A percentile compares a stretch with the other conserved stretches of the same genome.
Evolutionary conservation across 2,888 invertebrate species (phyloP).

Genomic region (Dendrolimus pini): DNA sequence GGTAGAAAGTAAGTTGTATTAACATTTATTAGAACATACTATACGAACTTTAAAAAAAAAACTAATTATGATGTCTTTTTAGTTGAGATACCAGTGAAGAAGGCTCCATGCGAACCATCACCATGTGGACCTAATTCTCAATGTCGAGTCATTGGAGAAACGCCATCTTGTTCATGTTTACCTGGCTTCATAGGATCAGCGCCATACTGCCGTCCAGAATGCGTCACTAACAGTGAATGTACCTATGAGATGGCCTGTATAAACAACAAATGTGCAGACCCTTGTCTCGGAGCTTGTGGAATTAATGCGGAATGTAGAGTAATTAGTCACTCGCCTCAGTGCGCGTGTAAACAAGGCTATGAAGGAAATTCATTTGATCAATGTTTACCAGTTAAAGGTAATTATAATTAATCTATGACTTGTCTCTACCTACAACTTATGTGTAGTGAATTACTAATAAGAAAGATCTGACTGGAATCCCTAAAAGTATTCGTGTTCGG

Average conservation of each 20-base stretch:
- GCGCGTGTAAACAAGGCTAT: constrained; percentile 82
- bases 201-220: constrained; percentile 88
- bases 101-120: constrained; percentile 79
- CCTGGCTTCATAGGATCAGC: constrained; percentile 84
- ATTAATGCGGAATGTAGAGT: constrained; percentile 85
- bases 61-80: constrained; percentile 2
- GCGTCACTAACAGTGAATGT: constrained; percentile 89
- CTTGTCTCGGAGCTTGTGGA: constrained; percentile 89
- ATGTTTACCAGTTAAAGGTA: constrained; percentile 70
- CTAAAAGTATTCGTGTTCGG: background rate
- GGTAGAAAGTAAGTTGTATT: constrained; percentile 38
- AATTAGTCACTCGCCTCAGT: constrained; percentile 90
- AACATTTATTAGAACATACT: background rate
- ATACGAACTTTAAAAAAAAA: no score
- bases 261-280: constrained; percentile 86
- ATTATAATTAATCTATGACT: background rate
- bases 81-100: constrained; percentile 42
- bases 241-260: constrained; percentile 85
- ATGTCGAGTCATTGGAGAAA: constrained; percentile 74
- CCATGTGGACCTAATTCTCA: constrained; percentile 90
- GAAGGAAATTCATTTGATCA: constrained; percentile 88
- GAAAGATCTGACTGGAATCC: background rate
- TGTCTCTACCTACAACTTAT: no score
- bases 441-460: background rate
- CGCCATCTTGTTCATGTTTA: constrained; percentile 83